phyloP scores from a whole-genome alignment of 1,140 invertebrate species.

The Zaprionus nigranus region DNA sequence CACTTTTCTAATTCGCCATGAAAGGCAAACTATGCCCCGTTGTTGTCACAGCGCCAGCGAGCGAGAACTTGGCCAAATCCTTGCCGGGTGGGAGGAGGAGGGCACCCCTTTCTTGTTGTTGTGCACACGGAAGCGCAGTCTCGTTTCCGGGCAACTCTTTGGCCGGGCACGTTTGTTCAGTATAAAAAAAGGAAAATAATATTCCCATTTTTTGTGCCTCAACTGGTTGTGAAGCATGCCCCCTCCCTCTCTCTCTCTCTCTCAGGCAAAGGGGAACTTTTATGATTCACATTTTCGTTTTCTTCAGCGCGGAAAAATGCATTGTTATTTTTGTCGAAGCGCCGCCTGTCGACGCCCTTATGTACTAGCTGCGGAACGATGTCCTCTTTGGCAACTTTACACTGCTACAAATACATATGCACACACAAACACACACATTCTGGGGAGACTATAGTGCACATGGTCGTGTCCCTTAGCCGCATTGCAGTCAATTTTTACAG shows the following conservation, averaged over 20 bases:
- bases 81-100: neutral
- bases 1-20: conserved; percentile 74
- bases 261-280: conserved; percentile 35
- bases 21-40: conserved; percentile 49
- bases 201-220: conserved; percentile 15
- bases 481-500: conserved; percentile 74
- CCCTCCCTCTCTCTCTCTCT: too few species aligned
- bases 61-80: conserved; percentile 11
- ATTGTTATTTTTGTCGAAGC: conserved; percentile 28
- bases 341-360: conserved; percentile 42
- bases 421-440: conserved; percentile 32
- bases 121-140: conserved; percentile 60
- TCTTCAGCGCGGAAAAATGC: neutral
- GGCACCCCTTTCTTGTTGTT: conserved; percentile 17
- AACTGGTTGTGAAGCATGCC: neutral
- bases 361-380: conserved; percentile 57
- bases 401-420: conserved; percentile 43
- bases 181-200: neutral
- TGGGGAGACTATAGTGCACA: neutral
- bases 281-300: conserved; percentile 37
- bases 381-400: conserved; percentile 55
- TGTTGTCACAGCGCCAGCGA: conserved; percentile 16
- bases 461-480: conserved; percentile 51
- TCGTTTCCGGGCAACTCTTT: conserved; percentile 25
- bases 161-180: conserved; percentile 2